Evolutionary conservation across 2,888 invertebrate species (phyloP), one percentile per base, ranked within the genome.

Genomic region (Pseudoips prasinana): DNA sequence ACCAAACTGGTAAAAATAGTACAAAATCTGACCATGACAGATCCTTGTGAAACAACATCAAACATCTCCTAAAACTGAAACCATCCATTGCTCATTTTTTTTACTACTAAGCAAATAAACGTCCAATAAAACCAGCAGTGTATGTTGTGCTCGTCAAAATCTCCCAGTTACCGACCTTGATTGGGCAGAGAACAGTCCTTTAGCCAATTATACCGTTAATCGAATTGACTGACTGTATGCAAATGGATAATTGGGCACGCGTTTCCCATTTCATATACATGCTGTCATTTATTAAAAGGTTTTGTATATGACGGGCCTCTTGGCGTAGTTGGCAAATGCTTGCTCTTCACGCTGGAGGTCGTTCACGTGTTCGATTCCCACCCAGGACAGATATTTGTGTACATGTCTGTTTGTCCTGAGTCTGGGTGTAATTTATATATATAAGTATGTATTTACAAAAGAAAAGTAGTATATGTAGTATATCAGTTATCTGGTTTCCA

Each of bases 221-320:
- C 85, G 85, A 87, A 86, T 85, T 86, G 85, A 79, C 69, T 80
- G 80, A 75, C 84, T 78, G 47, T 35, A 62, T 65, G 43, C 48
- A 57, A 81, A 86, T 84, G 78, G 65, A 86, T 87, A 87, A 87
- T 86, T 85, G 86, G 58, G 37, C 77, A 72, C 73, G 72, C 75
- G 77, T 75, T 71, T 75, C 76, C 77, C 58, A 77, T 70, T 60
- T 55, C 52, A 42, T 57, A 46, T 65, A 80, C 49, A 67, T 71
- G 73, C 7, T 3, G 57, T 14, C 3, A 14, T 59, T 46, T 40
- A 4, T 22, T 19, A 31, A 33, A 7, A 22, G 2, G 7, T n/a
- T n/a, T n/a, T n/a, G n/a, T n/a, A n/a, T n/a, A n/a, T n/a, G n/a
- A n/a, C n/a, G n/a, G n/a, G n/a, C n/a, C n/a, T n/a, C n/a, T n/a